Base-by-base conservation (phyloP, 2,113 vertebrate species). In the Ctenodactylus gundi region DNA sequence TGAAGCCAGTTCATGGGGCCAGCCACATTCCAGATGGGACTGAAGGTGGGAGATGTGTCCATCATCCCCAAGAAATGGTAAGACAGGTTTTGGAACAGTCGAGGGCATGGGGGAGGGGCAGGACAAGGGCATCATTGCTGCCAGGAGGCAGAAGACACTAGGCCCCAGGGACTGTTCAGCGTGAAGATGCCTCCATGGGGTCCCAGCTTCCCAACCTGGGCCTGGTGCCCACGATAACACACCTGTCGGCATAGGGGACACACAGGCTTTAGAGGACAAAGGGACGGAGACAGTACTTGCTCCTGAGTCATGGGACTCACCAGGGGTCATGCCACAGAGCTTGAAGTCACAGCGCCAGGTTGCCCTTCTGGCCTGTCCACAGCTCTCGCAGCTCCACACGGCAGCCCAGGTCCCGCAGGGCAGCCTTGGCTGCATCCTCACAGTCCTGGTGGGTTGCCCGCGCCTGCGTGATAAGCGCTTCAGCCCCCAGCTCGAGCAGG, bases 331-430 rank as follows among this genome's bases (percentile, higher is more conserved):
- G 68, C 10, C 14, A 0, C 1, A 0, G 13, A 4, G n/a, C 6
- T 44, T n/a, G 2, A 7, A 34, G 44, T 99, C 98, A 99, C 57
- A 98, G 98, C 0, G 98, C 98, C 76, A 99, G 97, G 97, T 98
- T 94, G 1, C 99, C 99, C 97, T 98, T 99, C 97, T 99, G 98
- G 81, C 99, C 99, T 0, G 99, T 99, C 99, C 99, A 99, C 86
- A 99, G 98, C 97, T 99, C 99, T 6, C 98, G 95, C 17, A 99
- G 98, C 93, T 99, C 99, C 60, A 99, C 99, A 12, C 97, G 96
- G 96, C 99, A 99, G 96, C 99, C 99, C 11, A 99, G 98, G 97
- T 99, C 99, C 95, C 99, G 96, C 68, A 99, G 97, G 0, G 99
- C 99, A 0, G 99, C 99, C 88, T 98, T 99, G 85, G 98, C 99